These are phyloP conservation scores for Bombus confusus DNA, from an alignment of 1,140 invertebrate species.

Conservation along the genomic window DNA sequence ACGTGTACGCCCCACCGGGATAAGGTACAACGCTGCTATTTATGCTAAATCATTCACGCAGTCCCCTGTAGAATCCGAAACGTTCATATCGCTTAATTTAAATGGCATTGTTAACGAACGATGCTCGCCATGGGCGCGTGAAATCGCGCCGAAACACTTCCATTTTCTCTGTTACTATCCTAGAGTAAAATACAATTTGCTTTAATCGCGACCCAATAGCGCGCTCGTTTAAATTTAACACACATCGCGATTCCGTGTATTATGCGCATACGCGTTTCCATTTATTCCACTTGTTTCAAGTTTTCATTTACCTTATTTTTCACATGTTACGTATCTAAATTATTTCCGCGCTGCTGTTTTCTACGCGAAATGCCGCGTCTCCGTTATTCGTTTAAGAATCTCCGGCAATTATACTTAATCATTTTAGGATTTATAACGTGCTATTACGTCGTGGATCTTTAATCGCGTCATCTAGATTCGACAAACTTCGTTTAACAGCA, in stretches of 20 bases:
- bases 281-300: too few species aligned
- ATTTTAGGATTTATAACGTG: not conserved
- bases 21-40: not conserved
- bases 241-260: too few species aligned
- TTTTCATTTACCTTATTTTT: not conserved
- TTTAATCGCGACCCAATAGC: not conserved
- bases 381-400: not conserved
- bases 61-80: slow-evolving; percentile 4
- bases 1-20: too few species aligned
- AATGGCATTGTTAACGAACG: slow-evolving; percentile 34
- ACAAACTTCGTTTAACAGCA: too few species aligned
- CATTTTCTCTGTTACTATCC: not conserved
- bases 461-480: not conserved
- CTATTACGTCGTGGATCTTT: not conserved
- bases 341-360: not conserved
- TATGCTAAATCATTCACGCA: slow-evolving; percentile 11
- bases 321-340: not conserved
- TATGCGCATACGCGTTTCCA: too few species aligned
- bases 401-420: not conserved
- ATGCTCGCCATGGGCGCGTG: not conserved
- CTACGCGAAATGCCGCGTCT: not conserved
- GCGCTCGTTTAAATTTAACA: too few species aligned
- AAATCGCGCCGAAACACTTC: not conserved
- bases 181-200: slow-evolving; percentile 13
- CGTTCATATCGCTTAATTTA: slow-evolving; percentile 21